These are phyloP conservation scores for Euspilapteryx auroguttella DNA, from an alignment of 2,888 invertebrate species.

Conservation along the genomic window DNA sequence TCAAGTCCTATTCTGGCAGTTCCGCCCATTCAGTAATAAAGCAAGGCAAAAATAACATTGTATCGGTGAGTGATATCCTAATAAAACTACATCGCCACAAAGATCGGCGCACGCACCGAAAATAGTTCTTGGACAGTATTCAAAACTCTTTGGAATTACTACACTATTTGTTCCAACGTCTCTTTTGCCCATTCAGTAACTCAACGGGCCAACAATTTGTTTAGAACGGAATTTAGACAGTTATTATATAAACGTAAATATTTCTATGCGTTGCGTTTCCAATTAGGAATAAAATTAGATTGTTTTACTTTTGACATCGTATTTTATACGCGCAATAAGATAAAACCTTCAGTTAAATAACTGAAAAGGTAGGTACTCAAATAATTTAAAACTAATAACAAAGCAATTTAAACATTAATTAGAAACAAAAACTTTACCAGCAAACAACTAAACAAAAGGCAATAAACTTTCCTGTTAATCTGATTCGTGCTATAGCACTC, in stretches of 20 bases:
- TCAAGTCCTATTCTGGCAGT: too few species aligned
- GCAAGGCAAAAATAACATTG: too few species aligned
- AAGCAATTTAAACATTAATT: too few species aligned
- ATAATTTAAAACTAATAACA: too few species aligned
- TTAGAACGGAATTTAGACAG: conserved; percentile 33
- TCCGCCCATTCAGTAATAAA: too few species aligned
- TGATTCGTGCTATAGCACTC: conserved; percentile 46
- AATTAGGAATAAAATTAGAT: too few species aligned
- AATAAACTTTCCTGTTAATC: conserved; percentile 35
- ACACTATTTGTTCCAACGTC: conserved; percentile 39
- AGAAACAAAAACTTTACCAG: not conserved
- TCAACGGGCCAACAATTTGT: conserved; percentile 44
- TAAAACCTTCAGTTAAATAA: too few species aligned
- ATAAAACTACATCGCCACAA: conserved; percentile 32
- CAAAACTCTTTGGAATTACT: conserved; percentile 58
- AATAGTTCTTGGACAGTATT: conserved; percentile 58
- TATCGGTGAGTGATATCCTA: conserved; percentile 4
- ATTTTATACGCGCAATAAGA: too few species aligned
- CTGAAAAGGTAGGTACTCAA: too few species aligned
- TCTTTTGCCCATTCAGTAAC: conserved; percentile 47
- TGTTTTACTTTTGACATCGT: too few species aligned
- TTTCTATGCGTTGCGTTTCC: too few species aligned
- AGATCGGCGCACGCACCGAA: conserved; percentile 37
- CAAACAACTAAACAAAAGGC: conserved; percentile 21
- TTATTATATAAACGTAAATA: conserved; percentile 39